phyloP scores from a whole-genome alignment of 23 tunicate species.

The Ciona savignyi region DNA sequence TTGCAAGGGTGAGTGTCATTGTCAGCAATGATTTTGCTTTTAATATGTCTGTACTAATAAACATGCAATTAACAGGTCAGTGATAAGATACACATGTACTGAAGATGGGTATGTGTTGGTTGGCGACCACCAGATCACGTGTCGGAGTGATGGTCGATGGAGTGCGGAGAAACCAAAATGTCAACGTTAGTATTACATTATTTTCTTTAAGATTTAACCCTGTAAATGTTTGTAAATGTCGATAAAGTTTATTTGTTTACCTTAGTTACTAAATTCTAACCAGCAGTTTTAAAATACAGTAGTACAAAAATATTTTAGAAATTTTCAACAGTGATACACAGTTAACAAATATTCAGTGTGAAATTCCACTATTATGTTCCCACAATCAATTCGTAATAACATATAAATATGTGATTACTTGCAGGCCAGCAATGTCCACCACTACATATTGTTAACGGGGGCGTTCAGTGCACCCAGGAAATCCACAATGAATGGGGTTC shows the following conservation, averaged over 20 bases:
- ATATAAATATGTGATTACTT: too few species aligned
- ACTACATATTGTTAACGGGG: conserved; percentile 47
- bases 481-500: conserved; percentile 34
- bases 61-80: conserved; percentile 17
- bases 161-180: conserved; percentile 50
- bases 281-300: not conserved
- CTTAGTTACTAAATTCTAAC: too few species aligned
- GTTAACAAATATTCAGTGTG: not conserved
- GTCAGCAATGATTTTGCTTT: not conserved
- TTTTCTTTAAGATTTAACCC: too few species aligned
- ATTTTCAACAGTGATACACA: not conserved
- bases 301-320: not conserved
- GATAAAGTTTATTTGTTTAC: not conserved
- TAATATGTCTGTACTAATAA: too few species aligned
- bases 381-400: too few species aligned
- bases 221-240: not conserved
- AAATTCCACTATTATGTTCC: too few species aligned
- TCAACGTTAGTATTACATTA: conserved; percentile 17
- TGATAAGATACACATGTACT: conserved; percentile 18
- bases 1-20: conserved; percentile 13
- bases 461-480: conserved; percentile 20
- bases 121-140: conserved; percentile 38
- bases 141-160: conserved; percentile 49
- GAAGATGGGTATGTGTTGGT: conserved; percentile 31
- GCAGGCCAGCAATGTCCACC: conserved; percentile 61